Conservation (phyloP, 2,888 invertebrate species). For the Ommatoiulus sabulosus region DNA sequence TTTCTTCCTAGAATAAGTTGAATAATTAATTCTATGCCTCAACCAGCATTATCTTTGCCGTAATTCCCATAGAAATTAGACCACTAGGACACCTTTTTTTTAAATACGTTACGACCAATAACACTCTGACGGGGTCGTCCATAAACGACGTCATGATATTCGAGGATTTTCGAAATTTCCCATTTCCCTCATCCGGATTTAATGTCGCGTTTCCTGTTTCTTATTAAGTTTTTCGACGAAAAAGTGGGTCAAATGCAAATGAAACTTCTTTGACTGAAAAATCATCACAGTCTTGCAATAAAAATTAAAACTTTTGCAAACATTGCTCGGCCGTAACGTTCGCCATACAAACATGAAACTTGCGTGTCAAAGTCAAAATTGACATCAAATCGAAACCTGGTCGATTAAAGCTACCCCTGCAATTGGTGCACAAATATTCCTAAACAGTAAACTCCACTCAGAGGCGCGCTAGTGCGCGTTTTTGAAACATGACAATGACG, state of each 20-base stretch:
- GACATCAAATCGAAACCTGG: not conserved
- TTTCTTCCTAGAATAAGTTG: no score
- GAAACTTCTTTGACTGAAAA: not conserved
- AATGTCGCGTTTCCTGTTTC: not conserved
- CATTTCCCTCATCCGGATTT: not conserved
- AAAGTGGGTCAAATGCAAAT: constrained; percentile 3
- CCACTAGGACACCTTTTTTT: no score
- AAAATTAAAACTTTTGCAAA: not conserved
- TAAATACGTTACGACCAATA: no score
- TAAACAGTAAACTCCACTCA: not conserved
- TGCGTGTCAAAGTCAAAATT: not conserved
- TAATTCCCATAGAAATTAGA: no score
- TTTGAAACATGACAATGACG: not conserved
- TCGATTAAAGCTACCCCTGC: not conserved
- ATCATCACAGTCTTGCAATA: no score
- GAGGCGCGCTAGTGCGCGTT: not conserved
- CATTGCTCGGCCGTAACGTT: not conserved
- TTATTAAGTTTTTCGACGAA: not conserved
- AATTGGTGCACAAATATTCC: not conserved
- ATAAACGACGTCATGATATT: not conserved
- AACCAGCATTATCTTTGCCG: no score
- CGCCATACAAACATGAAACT: not conserved
- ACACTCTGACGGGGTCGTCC: not conserved
- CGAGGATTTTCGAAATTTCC: no score
- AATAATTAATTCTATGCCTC: no score